Conservation (phyloP, 1,140 invertebrate genomes). For the Drosophila sp. region DNA sequence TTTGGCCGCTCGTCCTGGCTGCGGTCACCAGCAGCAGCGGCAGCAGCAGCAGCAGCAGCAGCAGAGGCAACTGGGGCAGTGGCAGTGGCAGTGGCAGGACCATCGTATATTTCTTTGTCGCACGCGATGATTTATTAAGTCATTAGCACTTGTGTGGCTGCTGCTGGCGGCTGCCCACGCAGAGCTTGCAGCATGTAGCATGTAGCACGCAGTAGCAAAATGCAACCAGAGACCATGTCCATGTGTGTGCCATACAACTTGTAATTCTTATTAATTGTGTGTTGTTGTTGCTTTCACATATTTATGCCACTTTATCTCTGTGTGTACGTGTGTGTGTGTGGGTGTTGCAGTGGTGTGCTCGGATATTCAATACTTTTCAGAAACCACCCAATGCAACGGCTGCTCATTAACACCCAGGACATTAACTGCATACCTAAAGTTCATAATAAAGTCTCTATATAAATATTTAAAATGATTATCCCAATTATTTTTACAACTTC, state of each 20-base stretch:
- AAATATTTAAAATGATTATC: conserved; percentile 16
- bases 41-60: conserved; percentile 44
- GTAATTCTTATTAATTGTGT: conserved; percentile 85
- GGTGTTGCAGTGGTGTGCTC: conserved; percentile 6
- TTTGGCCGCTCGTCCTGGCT: conserved; percentile 60
- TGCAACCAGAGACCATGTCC: conserved; percentile 28
- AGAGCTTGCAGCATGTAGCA: conserved; percentile 45
- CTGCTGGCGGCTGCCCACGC: conserved; percentile 57
- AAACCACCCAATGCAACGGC: conserved; percentile 11
- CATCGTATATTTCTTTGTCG: conserved; percentile 80
- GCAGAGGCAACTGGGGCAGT: conserved; percentile 3
- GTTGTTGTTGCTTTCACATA: conserved; percentile 48
- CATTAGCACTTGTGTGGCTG: conserved; percentile 83
- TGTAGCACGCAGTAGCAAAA: conserved; percentile 50
- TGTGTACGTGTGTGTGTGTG: conserved; percentile 4
- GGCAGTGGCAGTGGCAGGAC: conserved; percentile 26
- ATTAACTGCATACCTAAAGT: conserved; percentile 41
- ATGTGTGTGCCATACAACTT: conserved; percentile 70
- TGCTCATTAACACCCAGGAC: conserved; percentile 36
- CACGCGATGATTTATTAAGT: conserved; percentile 84
- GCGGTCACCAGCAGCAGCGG: conserved; percentile 43
- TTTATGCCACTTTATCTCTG: conserved; percentile 13
- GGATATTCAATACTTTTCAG: conserved; percentile 35
- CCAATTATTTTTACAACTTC: neutral
- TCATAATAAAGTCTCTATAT: conserved; percentile 13